Evolutionary conservation across 2,113 vertebrate species (phyloP).

Genomic region (Urocitellus parryii): DNA sequence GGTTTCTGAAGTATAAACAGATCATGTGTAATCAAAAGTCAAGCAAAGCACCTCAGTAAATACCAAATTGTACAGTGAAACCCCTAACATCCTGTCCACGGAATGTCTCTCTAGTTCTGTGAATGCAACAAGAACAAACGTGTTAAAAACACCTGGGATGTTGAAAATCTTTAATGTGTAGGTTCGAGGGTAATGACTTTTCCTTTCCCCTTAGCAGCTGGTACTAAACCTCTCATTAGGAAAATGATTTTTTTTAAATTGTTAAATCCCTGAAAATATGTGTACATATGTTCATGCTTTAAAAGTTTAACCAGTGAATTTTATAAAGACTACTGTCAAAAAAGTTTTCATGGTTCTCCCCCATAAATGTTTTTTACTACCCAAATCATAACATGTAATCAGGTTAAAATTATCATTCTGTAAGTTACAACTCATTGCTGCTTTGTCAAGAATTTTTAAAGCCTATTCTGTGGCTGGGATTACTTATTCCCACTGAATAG

Average conservation of each 20-base stretch:
- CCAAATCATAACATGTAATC: not conserved
- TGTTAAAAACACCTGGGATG: not conserved
- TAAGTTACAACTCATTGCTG: not conserved
- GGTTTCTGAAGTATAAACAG: slow-evolving; percentile 34
- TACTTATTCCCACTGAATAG: not conserved
- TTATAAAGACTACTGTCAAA: not conserved
- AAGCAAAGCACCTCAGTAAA: slow-evolving; percentile 60
- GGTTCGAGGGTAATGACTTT: not conserved
- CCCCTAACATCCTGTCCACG: not conserved
- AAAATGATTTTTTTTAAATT: slow-evolving; percentile 39
- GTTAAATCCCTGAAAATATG: not conserved
- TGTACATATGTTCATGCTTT: not conserved
- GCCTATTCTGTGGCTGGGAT: not conserved
- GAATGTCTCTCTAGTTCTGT: not conserved
- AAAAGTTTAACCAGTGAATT: too few species aligned
- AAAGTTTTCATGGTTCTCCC: not conserved
- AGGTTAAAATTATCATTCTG: not conserved
- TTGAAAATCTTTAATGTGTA: not conserved
- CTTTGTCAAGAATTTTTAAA: not conserved
- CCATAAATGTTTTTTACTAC: not conserved
- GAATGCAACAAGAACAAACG: not conserved
- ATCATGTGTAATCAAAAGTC: slow-evolving; percentile 71
- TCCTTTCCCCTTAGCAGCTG: not conserved
- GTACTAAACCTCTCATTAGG: not conserved
- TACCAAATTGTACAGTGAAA: not conserved